Evolutionary conservation across 2,113 vertebrate genomes (phyloP), one percentile per base, ranked within the genome.

Genomic region (Alaudala cheleensis): DNA sequence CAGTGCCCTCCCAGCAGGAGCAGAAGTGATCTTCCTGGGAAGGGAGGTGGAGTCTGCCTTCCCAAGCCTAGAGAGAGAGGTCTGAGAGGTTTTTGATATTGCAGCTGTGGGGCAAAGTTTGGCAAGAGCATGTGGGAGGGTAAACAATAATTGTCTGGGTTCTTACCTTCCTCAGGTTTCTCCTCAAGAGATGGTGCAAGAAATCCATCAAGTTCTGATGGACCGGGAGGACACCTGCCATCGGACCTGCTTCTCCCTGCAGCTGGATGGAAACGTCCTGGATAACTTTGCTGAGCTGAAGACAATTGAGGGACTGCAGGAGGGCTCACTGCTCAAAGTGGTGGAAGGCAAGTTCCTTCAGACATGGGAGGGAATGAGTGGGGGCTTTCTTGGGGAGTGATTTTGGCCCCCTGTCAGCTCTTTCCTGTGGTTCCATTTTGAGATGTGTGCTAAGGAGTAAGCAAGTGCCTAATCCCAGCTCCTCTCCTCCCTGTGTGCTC

Each of bases 131-230:
- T 0, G 0, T 1, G 5, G 51, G 40, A 74, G 54, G 45, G 37
- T 20, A 69, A 80, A 61, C 29, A 67, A 11, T 92, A 80, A 92
- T 71, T 82, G 16, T 11, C 61, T 72, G 74, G 13, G 13, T 58
- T 78, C 34, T 92, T 95, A 18, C 83, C 21, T 73, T 39, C 74
- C 11, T 42, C 96, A 99, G 99, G 99, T 99, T 10, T 99, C 99
- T 44, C 99, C 99, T 9, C 99, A 99, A 97, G 99, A 99, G 96
- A 99, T 99, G 99, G 99, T 99, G 9, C 99, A 99, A 94, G 99
- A 99, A 96, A 99, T 99, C 95, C 99, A 99, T 93, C 99, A 99
- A 74, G 99, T 99, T 91, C 93, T 99, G 92, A 99, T 99, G 99
- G 99, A 99, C 96, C 98, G 99, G 0, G 99, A 99, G 93, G 99